Evolutionary conservation across 1,140 invertebrate genomes (phyloP).

Genomic region (Drosophila erecta): DNA sequence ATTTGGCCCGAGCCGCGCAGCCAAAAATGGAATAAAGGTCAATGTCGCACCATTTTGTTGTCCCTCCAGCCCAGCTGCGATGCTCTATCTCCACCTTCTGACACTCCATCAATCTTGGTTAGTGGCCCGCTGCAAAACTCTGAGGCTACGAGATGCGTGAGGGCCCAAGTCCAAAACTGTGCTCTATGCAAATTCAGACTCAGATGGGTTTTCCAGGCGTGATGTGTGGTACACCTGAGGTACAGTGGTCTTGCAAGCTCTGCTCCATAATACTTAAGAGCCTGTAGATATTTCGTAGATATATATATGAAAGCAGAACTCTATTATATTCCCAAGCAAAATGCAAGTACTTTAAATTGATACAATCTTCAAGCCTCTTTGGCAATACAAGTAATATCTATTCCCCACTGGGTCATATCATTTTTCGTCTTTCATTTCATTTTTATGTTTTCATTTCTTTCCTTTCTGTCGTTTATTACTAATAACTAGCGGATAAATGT

Average conservation of each 20-base stretch:
- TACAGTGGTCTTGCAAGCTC: conserved; percentile 14
- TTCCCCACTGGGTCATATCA: too few relatives aligned
- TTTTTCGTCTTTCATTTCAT: too few relatives aligned
- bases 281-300: too few relatives aligned
- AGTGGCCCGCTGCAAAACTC: conserved; percentile 21
- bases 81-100: conserved; percentile 50
- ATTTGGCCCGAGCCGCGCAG: conserved; percentile 23
- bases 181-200: conserved; percentile 57
- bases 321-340: too few relatives aligned
- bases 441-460: too few relatives aligned
- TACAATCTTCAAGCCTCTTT: too few relatives aligned
- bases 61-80: neutral
- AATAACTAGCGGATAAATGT: too few relatives aligned
- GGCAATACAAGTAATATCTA: too few relatives aligned
- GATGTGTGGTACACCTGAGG: conserved; percentile 19
- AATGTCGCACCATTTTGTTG: conserved; percentile 51
- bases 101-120: conserved; percentile 65
- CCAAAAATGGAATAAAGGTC: conserved; percentile 61
- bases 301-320: too few relatives aligned
- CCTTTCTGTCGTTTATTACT: too few relatives aligned
- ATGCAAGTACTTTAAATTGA: too few relatives aligned
- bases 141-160: conserved; percentile 16
- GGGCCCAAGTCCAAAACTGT: conserved; percentile 10
- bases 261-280: too few relatives aligned
- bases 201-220: conserved; percentile 10